Base-by-base conservation (phyloP, 2,113 vertebrate genomes). In the Orientallactaga bullata region DNA sequence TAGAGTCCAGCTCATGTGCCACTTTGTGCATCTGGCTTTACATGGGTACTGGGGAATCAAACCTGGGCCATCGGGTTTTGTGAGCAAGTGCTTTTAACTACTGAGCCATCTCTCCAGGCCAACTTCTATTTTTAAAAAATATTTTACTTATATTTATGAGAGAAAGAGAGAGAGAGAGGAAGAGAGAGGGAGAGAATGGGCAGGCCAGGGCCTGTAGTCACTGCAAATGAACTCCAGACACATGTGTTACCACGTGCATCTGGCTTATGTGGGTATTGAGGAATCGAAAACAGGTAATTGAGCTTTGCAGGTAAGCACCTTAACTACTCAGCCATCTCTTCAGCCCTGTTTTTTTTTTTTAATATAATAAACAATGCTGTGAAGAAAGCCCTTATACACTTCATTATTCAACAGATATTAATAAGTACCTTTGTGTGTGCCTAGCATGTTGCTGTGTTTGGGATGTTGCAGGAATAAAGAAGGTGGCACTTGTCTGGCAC, bases 341-440 rank as follows among this genome's bases (percentile, higher is more conserved):
- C 8, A 47, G 42, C 42, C 42, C 8, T n/a, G n/a, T n/a, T n/a
- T n/a, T n/a, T n/a, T n/a, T 55, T 18, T 66, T 78, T n/a, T 37
- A 37, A 65, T 71, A 51, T 26, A 32, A 66, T 80, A 61, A 89
- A 69, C 23, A 88, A 24, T 72, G 16, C 3, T 82, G 18, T 35
- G 78, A 0, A 65, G 47, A 90, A 85, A n/a, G 37, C 74, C 18
- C 28, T 90, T 42, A 66, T 30, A 26, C 23, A 20, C 85, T 78
- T 11, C 32, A 78, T 89, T 85, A 39, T 73, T 65, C 47, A 85
- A 72, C 16, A 93, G 47, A 42, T 72, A 76, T 80, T 89, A 65
- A n/a, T 89, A 63, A 94, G 26, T 8, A 72, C 28, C 23, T 32
- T 9, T 1, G 12, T 20, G 12, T 20, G 7, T 51, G 18, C 11